Conservation (phyloP, 2,113 vertebrate species). For the Regulus satrapa region DNA sequence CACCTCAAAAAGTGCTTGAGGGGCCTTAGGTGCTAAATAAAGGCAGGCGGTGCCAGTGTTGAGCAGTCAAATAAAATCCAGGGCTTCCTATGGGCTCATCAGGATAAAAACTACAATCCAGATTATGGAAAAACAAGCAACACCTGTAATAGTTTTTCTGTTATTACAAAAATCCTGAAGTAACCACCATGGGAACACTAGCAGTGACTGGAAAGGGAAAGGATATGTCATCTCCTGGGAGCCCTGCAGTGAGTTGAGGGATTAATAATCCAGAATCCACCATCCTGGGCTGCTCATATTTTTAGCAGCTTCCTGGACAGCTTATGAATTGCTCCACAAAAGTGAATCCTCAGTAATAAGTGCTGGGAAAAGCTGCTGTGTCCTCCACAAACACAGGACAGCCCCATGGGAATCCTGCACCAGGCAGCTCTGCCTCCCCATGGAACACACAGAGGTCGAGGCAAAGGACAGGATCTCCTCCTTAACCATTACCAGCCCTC, state of each 20-base stretch:
- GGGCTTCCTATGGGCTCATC: not conserved
- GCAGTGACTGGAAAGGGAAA: not conserved
- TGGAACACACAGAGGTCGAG: too few species aligned
- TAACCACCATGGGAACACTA: not conserved
- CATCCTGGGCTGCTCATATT: not conserved
- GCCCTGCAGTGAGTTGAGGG: not conserved
- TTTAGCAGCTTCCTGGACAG: not conserved
- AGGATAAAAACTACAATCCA: not conserved
- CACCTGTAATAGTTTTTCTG: not conserved
- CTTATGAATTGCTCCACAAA: not conserved
- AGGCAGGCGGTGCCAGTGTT: too few species aligned
- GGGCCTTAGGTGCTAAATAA: not conserved
- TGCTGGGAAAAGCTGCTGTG: not conserved
- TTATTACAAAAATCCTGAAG: not conserved
- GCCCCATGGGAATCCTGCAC: not conserved
- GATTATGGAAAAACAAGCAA: not conserved
- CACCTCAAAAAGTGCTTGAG: not conserved
- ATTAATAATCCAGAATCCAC: not conserved
- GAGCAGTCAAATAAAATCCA: not conserved
- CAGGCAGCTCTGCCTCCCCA: not conserved
- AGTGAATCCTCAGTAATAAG: rapidly evolving
- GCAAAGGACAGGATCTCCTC: not conserved
- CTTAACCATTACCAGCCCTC: not conserved
- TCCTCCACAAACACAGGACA: not conserved
- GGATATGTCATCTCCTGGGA: not conserved